These are phyloP conservation scores for Phasianus colchicus DNA, from an alignment of 2,113 vertebrate species.

Conservation along the genomic window DNA sequence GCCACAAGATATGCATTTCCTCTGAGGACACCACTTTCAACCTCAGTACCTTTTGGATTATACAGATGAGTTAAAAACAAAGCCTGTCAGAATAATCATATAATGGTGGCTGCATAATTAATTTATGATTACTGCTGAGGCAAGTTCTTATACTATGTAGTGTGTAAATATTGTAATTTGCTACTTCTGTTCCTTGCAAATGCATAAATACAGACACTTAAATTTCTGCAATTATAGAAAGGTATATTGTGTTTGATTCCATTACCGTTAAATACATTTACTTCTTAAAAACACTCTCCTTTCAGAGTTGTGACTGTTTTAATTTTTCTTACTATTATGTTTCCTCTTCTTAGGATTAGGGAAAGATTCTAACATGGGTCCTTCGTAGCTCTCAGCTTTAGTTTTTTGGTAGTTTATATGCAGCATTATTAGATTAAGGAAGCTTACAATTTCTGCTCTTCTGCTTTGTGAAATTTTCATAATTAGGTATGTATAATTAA, in stretches of 20 bases:
- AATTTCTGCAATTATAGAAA: background rate
- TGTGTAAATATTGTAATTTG: background rate
- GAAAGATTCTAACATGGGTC: background rate
- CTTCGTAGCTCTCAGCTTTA: background rate
- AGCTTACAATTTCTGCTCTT: conserved; percentile 5
- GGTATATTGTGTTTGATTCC: background rate
- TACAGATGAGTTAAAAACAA: background rate
- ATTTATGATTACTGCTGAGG: background rate
- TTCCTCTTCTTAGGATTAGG: background rate
- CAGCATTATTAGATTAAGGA: background rate
- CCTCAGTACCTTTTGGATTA: background rate
- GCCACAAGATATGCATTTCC: accelerated
- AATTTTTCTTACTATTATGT: background rate
- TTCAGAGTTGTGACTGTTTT: background rate
- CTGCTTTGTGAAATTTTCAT: conserved; percentile 44
- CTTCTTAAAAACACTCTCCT: background rate
- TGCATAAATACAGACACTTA: background rate
- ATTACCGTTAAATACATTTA: background rate
- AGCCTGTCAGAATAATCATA: background rate
- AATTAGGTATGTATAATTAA: conserved; percentile 73
- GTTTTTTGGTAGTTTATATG: conserved; percentile 19
- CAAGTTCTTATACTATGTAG: background rate
- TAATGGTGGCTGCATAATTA: too few relatives aligned
- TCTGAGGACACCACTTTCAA: background rate
- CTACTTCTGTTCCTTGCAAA: background rate